Evolutionary conservation across 2,888 invertebrate genomes (phyloP), one percentile per base, ranked within the genome.

Genomic region (Cerastis rubricosa): DNA sequence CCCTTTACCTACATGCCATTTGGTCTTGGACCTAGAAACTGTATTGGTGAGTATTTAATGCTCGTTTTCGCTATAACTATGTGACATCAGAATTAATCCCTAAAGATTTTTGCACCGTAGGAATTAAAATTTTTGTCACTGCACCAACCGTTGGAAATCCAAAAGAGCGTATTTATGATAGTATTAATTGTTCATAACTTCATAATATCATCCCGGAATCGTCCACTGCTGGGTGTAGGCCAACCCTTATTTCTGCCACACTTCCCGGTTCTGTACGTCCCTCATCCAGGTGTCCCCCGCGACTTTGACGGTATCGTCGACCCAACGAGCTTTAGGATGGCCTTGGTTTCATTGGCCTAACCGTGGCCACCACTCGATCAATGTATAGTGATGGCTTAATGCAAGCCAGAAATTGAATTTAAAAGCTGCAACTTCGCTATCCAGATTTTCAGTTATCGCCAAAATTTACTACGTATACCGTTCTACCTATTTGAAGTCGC

Each of bases 11-110:
- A 96, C 77, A 76, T 95, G 71, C 97, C 97, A 0, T 97, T 97
- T 80, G 97, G 97, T 2, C 29, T 93, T 9, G 97, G 97, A 9
- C 97, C 96, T 4, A 94, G 97, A 70, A 97, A 95, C 85, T 97
- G 88, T 59, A 97, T 97, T 66, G 97, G 97, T 64, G 17, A 43
- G 43, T 64, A 64, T 43, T 4, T 0, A n/a, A 64, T n/a, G 1
- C n/a, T 14, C 14, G 8, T 40, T 7, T 43, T 43, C 8, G 43
- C 43, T 7, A 7, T 12, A 0, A 40, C 22, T 7, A 40, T 22
- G 6, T 12, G 22, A 63, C 12, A 63, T 63, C 22, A 5, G 0
- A 63, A 40, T 22, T 4, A 40, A 40, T 12, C 12, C 0, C 5
- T 63, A 35, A 22, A 22, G 5, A 22, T 22, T 22, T 25, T 14